These are phyloP conservation scores for Gadopsis marmoratus DNA, from an alignment of 2,797 vertebrate genomes.

Conservation along the genomic window DNA sequence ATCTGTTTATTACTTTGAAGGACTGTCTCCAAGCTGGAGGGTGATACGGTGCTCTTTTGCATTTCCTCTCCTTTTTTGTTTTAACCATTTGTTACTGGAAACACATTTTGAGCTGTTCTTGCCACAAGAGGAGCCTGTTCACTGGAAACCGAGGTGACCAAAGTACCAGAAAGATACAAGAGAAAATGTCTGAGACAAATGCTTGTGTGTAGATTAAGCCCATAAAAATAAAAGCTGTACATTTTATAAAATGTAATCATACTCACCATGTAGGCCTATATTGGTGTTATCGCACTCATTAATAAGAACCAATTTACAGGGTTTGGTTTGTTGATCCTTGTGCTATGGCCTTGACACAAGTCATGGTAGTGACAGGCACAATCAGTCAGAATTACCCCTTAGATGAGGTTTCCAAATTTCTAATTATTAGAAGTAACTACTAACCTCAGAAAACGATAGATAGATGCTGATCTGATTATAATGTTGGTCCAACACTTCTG, in stretches of 20 bases:
- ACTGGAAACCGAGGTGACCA: not conserved
- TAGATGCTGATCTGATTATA: not conserved
- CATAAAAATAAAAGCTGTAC: not conserved
- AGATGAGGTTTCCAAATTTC: too few relatives aligned
- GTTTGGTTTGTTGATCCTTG: not conserved
- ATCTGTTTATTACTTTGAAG: not conserved
- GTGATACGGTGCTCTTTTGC: not conserved
- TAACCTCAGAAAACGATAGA: not conserved
- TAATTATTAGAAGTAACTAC: too few relatives aligned
- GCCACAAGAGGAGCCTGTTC: not conserved
- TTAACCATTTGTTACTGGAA: too few relatives aligned
- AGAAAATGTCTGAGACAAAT: not conserved
- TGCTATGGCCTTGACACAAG: not conserved
- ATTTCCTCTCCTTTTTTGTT: not conserved
- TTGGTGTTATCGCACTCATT: not conserved
- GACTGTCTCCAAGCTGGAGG: not conserved
- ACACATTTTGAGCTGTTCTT: not conserved
- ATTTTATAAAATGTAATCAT: not conserved
- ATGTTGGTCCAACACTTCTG: conserved; percentile 1
- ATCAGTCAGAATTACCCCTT: too few relatives aligned
- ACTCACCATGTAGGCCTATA: not conserved
- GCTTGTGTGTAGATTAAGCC: not conserved
- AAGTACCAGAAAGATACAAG: not conserved
- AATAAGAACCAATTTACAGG: not conserved
- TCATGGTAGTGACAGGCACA: too few relatives aligned